These are phyloP conservation scores for Antheraea yamamai DNA, from an alignment of 2,888 invertebrate species.

Conservation along the genomic window DNA sequence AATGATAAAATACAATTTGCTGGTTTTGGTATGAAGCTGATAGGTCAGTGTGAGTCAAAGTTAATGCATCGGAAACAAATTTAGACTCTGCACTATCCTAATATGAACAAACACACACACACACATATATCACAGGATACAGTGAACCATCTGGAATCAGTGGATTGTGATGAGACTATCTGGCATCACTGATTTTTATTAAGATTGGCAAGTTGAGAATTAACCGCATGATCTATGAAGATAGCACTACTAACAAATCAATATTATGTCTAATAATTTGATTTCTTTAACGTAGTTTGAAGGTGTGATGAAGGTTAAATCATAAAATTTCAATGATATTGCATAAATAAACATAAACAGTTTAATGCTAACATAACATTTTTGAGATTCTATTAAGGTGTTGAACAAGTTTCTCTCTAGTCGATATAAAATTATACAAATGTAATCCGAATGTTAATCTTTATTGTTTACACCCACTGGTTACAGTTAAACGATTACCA, in stretches of 20 bases:
- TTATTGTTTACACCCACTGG: constrained; percentile 7
- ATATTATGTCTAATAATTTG: neutral
- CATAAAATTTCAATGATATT: neutral
- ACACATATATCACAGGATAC: neutral
- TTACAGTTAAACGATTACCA: constrained; percentile 9
- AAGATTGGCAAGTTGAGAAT: constrained; percentile 22
- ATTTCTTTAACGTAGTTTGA: neutral
- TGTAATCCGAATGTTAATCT: constrained; percentile 1
- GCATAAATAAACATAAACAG: too few relatives aligned
- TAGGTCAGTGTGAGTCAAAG: neutral
- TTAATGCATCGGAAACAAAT: neutral
- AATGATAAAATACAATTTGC: neutral
- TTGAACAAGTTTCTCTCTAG: neutral
- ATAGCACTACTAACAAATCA: constrained; percentile 14
- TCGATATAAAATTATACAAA: constrained; percentile 7
- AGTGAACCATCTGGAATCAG: neutral
- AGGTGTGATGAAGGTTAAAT: neutral
- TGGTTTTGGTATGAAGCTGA: neutral
- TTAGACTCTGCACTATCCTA: neutral
- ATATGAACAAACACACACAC: neutral
- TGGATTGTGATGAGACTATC: constrained; percentile 8
- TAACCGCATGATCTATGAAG: constrained; percentile 14
- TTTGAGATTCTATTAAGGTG: neutral
- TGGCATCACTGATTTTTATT: constrained; percentile 21
- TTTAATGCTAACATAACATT: neutral